A percentile compares a stretch with the other conserved stretches of the same genome.
Evolutionary conservation across 64 coral and sea anemone genomes (phyloP).

Genomic region (Cladopsammia gracilis): DNA sequence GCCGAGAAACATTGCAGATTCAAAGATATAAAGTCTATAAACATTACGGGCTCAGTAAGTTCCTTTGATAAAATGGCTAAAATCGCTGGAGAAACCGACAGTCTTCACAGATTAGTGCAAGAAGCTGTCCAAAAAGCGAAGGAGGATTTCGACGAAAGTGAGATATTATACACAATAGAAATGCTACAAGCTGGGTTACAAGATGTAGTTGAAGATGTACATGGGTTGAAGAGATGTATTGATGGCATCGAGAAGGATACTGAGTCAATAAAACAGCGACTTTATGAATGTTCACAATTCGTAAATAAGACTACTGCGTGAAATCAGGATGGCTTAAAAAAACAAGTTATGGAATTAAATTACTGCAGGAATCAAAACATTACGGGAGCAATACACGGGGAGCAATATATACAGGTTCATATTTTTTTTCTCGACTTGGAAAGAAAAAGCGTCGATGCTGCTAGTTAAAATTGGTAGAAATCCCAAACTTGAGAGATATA

Average conservation of each 20-base stretch:
- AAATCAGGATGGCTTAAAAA: not conserved
- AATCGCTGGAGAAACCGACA: not conserved
- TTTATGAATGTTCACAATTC: not conserved
- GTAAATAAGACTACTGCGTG: not conserved
- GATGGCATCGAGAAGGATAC: constrained; percentile 7
- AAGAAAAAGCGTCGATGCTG: too few species aligned
- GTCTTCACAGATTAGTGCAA: not conserved
- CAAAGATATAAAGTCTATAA: too few species aligned
- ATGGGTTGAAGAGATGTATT: not conserved
- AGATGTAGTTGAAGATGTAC: not conserved
- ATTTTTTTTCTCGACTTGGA: too few species aligned
- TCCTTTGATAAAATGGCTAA: not conserved
- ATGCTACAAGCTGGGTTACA: not conserved
- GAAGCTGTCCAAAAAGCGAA: not conserved
- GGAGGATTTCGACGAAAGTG: constrained; percentile 20
- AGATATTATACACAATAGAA: constrained; percentile 27
- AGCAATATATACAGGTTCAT: too few species aligned
- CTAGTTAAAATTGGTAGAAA: too few species aligned
- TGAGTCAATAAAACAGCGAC: not conserved
- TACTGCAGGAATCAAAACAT: too few species aligned
- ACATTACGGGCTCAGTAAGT: not conserved
- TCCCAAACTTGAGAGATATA: too few species aligned
- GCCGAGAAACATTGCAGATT: too few species aligned
- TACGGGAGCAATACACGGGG: too few species aligned
- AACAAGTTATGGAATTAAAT: too few species aligned